Base-by-base conservation (phyloP, 2,113 vertebrate species). In the Atractosteus spatula region DNA sequence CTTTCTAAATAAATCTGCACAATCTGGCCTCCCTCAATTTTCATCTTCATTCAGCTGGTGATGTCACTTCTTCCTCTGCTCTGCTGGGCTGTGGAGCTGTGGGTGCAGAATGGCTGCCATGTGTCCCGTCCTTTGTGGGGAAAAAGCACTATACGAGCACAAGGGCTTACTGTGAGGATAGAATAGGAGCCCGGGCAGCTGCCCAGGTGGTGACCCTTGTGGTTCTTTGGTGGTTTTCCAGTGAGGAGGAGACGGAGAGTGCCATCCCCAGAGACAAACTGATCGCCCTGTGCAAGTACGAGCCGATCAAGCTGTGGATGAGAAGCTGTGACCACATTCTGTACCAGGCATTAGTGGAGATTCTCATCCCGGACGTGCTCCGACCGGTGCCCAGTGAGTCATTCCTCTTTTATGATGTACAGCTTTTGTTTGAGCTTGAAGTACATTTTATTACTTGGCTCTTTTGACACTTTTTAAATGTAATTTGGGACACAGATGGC, bases 341-440 rank as follows among this genome's bases (percentile, higher is more conserved):
- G 63, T 99, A 98, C 90, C 97, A 99, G 90, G 94, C 97, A 0
- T 89, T 99, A 76, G 96, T 99, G 77, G 97, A 99, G 86, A 94
- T 97, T 74, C 96, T 99, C 55, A 98, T 99, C 82, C 97, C 97
- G 0, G 97, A 99, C 0, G 97, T 99, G 66, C 92, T 99, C 72
- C 92, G 97, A 13, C 97, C 97, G 0, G 97, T 99, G 65, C 97
- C 97, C 84, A 97, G 97, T 99, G 77, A 95, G 95, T 91, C 66
- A 14, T 55, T 1, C 5, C 3, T 3, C 41, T 41, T 11, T 62
- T 8, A 8, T 41, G 8, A 51, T 51, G 4, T 51, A 29, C 17
- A 29, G 17, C 17, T 29, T 29, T 29, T 29, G 17, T 29, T 29
- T 29, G 17, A 29, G 17, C 17, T 29, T 29, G 17, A 29, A 29